These are phyloP conservation scores for Coenonympha arcania DNA, from an alignment of 2,888 invertebrate species.

Conservation along the genomic window DNA sequence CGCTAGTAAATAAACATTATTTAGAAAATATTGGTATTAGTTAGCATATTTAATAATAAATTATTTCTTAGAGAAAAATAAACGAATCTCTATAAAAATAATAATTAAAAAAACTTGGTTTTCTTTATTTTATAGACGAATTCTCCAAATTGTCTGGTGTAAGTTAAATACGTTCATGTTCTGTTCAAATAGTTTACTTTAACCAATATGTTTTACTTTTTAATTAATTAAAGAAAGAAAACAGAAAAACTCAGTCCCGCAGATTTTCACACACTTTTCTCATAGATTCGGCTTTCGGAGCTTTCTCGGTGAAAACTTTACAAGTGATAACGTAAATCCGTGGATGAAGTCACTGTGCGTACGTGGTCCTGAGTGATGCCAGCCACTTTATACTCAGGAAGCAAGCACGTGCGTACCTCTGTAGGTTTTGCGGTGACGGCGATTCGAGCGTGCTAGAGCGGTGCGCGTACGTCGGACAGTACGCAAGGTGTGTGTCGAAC, in stretches of 20 bases:
- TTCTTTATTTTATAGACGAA: too few relatives aligned
- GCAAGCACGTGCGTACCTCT: slow-evolving; percentile 62
- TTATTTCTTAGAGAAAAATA: too few relatives aligned
- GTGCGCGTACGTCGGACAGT: slow-evolving; percentile 32
- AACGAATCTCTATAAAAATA: too few relatives aligned
- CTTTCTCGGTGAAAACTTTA: background rate
- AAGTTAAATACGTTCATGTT: too few relatives aligned
- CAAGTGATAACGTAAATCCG: background rate
- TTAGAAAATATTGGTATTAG: too few relatives aligned
- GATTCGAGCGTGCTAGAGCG: slow-evolving; percentile 27
- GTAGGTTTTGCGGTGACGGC: slow-evolving; percentile 35
- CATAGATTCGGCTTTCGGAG: background rate
- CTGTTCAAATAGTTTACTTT: background rate
- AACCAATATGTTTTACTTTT: background rate
- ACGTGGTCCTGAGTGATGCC: slow-evolving; percentile 1
- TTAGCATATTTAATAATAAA: too few relatives aligned
- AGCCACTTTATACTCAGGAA: too few relatives aligned
- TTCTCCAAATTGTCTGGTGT: too few relatives aligned
- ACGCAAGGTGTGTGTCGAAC: slow-evolving; percentile 47
- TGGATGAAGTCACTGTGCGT: background rate
- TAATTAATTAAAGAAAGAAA: background rate
- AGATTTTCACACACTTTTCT: slow-evolving; percentile 6
- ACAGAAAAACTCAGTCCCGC: background rate
- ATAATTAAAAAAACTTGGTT: too few relatives aligned
- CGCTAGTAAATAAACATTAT: too few relatives aligned